Conservation (phyloP, 2,113 vertebrate species). For the Polypterus bichir region DNA sequence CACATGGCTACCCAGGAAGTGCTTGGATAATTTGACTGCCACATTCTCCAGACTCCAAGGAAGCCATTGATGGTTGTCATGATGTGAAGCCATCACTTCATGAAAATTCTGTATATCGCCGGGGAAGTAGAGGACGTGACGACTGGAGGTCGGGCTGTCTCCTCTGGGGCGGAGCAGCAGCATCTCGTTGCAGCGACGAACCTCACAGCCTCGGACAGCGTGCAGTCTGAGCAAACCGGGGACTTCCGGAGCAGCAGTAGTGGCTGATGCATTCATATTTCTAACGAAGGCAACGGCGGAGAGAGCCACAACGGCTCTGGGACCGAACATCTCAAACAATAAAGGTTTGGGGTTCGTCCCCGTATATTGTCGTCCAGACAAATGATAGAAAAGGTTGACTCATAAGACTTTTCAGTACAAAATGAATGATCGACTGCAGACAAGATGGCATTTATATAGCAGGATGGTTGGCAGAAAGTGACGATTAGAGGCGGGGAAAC, state of each 20-base stretch:
- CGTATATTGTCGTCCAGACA: too few species aligned
- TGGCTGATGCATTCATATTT: constrained; percentile 41
- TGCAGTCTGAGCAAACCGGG: constrained; percentile 41
- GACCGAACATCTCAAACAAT: constrained; percentile 12
- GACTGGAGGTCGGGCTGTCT: constrained; percentile 11
- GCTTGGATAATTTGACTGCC: constrained; percentile 55
- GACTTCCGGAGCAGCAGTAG: constrained; percentile 11
- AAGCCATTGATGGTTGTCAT: constrained; percentile 76
- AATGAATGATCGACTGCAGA: too few species aligned
- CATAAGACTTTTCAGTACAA: too few species aligned
- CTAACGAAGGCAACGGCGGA: constrained; percentile 20
- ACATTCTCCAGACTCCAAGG: constrained; percentile 85
- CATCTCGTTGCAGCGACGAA: constrained; percentile 60
- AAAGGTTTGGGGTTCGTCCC: too few species aligned
- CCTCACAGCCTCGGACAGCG: constrained; percentile 51
- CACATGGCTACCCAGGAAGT: constrained; percentile 68
- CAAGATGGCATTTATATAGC: too few species aligned
- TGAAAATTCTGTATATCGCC: constrained; percentile 86
- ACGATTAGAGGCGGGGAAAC: too few species aligned
- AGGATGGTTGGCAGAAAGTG: too few species aligned
- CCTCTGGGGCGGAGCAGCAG: constrained; percentile 47
- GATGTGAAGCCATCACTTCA: constrained; percentile 74
- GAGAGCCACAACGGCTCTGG: constrained; percentile 16
- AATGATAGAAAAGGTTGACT: too few species aligned
- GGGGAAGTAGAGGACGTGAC: constrained; percentile 80